Base-by-base conservation (phyloP, 2,797 vertebrate species). In the Naso thynnoides region DNA sequence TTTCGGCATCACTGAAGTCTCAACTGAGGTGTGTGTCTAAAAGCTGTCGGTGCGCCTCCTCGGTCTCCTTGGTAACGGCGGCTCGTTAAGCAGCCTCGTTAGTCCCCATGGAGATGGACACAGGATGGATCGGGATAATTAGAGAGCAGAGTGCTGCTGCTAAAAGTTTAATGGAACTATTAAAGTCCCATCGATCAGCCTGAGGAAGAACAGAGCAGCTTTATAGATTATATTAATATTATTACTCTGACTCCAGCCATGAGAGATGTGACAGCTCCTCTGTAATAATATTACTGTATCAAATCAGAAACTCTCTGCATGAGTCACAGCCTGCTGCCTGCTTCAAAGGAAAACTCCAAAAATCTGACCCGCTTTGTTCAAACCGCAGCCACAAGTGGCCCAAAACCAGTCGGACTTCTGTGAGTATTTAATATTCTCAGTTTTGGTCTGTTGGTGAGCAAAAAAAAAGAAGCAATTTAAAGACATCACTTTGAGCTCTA, bases 1-100 rank as follows among this genome's bases (percentile, higher is more conserved):
- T 61, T 96, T 97, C 68, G 96, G 96, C 90, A 96, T 98, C 90
- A 98, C 93, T 2, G 95, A 96, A 50, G 90, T 98, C 64, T 96
- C 96, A 2, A 92, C 96, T 18, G 96, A 98, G 97, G 97, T 98
- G 88, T 33, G 33, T n/a, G 47, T 55, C 3, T 64, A n/a, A 18
- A 33, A 47, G 23, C 15, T 13, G 29, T 61, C 10, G 15, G 88
- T 39, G 94, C 38, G 23, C 13, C 44, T 16, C 23, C 42, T 31
- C 19, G 0, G 58, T 73, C 50, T 66, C 76, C 59, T 23, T 2
- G 65, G 68, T 31, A 48, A 78, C 71, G 1, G 5, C 8, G 3
- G 53, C 67, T 71, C 45, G 38, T 69, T 72, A 64, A n/a, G 38
- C 31, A 9, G 49, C 38, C 47, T 72, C 31, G 23, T 48, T 67